Evolutionary conservation across 2,113 vertebrate genomes (phyloP).

Genomic region (Salvelinus sp.): DNA sequence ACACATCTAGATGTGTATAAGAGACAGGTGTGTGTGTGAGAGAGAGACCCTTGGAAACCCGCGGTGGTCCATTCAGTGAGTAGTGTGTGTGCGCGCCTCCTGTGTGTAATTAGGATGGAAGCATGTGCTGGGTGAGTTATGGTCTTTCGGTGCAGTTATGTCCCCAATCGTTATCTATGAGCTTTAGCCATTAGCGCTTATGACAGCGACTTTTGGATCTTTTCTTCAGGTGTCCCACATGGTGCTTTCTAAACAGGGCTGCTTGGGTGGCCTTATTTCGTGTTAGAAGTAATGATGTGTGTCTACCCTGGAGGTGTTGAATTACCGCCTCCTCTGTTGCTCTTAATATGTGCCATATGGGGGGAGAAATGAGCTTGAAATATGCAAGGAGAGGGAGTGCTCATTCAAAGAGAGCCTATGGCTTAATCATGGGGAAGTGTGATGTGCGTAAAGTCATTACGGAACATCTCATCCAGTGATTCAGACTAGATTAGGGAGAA

Average conservation of each 20-base stretch:
- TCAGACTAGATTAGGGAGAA: slow-evolving; percentile 10
- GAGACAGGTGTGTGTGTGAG: no score
- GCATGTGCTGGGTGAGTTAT: slow-evolving; percentile 13
- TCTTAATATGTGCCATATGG: slow-evolving; percentile 12
- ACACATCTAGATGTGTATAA: no score
- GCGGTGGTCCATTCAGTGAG: neutral
- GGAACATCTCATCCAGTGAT: neutral
- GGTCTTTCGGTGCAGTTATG: slow-evolving; percentile 18
- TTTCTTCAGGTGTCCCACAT: slow-evolving; percentile 26
- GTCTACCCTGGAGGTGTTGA: slow-evolving; percentile 33
- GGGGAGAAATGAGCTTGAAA: neutral
- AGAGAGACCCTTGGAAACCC: neutral
- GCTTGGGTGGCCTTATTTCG: slow-evolving; percentile 48
- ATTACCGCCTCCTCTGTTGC: slow-evolving; percentile 22
- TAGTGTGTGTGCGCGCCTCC: neutral
- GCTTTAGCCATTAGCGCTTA: slow-evolving; percentile 24
- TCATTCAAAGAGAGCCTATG: slow-evolving; percentile 9
- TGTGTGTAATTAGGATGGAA: slow-evolving; percentile 28
- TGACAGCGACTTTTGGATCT: slow-evolving; percentile 19
- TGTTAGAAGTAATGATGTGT: slow-evolving; percentile 39
- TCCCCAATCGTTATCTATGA: slow-evolving; percentile 29
- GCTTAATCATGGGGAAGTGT: slow-evolving; percentile 8
- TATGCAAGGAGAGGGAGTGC: neutral
- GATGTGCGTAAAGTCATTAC: slow-evolving; percentile 20
- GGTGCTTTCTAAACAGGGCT: slow-evolving; percentile 2